phyloP scores from a whole-genome alignment of 2,797 vertebrate genomes.

The Amazona ochrocephala region DNA sequence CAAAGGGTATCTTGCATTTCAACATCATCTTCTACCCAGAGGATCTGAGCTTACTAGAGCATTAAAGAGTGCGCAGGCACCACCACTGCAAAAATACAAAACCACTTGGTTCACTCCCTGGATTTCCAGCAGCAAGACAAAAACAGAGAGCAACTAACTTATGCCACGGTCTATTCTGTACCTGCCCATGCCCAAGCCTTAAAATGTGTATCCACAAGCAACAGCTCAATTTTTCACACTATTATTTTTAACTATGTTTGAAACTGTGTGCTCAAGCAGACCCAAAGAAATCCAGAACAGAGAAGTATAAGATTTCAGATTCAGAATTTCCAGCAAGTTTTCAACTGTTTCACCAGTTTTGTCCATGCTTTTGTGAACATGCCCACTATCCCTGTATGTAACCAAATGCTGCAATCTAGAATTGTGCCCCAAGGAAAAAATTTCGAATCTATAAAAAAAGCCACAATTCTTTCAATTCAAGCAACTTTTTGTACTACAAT shows the following conservation, averaged over 20 bases:
- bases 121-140: background rate
- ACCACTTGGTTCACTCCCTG: background rate
- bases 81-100: background rate
- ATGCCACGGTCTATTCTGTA: background rate
- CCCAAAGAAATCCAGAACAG: background rate
- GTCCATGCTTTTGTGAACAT: background rate
- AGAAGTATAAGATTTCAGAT: background rate
- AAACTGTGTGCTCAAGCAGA: background rate
- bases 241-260: background rate
- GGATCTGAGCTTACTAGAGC: background rate
- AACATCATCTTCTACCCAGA: background rate
- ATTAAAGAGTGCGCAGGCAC: background rate
- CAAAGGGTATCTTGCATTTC: background rate
- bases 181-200: background rate
- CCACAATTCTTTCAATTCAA: background rate
- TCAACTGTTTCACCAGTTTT: background rate
- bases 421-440: background rate
- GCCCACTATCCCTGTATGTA: fast-evolving
- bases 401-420: background rate
- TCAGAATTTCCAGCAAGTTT: background rate
- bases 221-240: background rate
- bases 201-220: background rate
- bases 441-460: background rate
- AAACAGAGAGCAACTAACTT: background rate
- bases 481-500: background rate